Percentiles rank a stretch among this genome's conserved stretches.
Conservation (phyloP, 2,888 invertebrate genomes). For the Synergus gifuensis region DNA sequence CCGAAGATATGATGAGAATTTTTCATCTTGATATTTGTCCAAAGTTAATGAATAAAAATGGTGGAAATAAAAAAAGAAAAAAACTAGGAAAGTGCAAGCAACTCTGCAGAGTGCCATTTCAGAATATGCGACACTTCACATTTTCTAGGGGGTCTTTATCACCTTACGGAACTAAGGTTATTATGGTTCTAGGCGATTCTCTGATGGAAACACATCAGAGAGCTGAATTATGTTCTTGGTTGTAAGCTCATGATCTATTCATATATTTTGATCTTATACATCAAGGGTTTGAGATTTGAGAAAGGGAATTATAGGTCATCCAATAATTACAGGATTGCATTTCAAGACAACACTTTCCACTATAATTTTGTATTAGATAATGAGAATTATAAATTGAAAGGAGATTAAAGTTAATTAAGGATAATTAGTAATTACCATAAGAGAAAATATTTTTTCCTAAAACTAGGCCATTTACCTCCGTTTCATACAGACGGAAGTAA, state of each 20-base stretch:
- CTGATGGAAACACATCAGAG: conserved; percentile 31
- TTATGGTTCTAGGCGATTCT: conserved; percentile 8
- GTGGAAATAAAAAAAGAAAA: not conserved
- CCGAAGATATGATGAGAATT: not conserved
- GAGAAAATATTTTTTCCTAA: too few relatives aligned
- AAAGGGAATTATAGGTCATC: not conserved
- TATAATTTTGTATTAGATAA: not conserved
- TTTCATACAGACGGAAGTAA: too few relatives aligned
- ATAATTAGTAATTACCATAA: too few relatives aligned
- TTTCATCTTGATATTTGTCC: not conserved
- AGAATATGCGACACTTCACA: conserved; percentile 11
- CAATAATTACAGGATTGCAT: conserved; percentile 7
- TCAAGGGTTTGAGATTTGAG: not conserved
- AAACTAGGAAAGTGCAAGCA: too few relatives aligned
- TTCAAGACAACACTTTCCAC: not conserved
- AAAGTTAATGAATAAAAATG: not conserved
- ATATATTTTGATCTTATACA: not conserved
- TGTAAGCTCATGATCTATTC: not conserved
- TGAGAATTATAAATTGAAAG: not conserved
- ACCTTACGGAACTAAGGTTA: conserved; percentile 13
- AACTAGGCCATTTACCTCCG: too few relatives aligned
- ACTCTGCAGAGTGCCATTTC: not conserved
- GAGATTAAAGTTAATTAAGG: too few relatives aligned
- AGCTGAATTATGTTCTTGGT: conserved; percentile 6
- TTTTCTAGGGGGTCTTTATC: conserved; percentile 12